Evolutionary conservation across 35 echinoderm and acorn worm genomes (phyloP), one percentile per base, ranked within the genome.

Genomic region (Stichopus chloronotus): DNA sequence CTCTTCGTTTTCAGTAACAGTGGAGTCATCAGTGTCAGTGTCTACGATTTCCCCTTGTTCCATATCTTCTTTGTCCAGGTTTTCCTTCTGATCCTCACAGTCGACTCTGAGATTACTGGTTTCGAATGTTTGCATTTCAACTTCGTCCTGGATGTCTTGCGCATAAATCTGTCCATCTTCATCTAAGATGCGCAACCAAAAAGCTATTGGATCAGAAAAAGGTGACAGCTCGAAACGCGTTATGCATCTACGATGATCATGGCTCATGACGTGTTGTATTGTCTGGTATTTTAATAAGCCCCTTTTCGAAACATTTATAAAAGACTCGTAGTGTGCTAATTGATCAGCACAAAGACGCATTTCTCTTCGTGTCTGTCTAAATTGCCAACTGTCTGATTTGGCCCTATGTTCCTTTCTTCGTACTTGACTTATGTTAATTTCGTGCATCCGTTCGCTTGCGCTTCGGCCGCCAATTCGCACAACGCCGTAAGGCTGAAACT

Each of bases 391-490:
- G 5, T 4, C 5, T 23, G 13, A 55, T 79, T 60, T 8, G 0
- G 5, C 6, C n/a, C 19, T 12, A 24, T 21, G 69, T 72, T 21
- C 13, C 13, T 13, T 16, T 72, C 69, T 72, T 79, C 77, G 9
- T 79, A 94, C 25, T 30, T 79, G 19, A 10, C 81, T 78, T 7
- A 97, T 52, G 17, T 95, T 95, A 30, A 77, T 81, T 21, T 23
- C 0, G 52, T 92, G 59, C 13, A 98, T 54, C 52, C 16, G 17
- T 83, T 96, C 91, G 71, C 91, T 94, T 55, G 85, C 80, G 53
- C 94, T 96, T 14, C 94, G 57, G 12, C 94, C 87, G 9, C 97
- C 94, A 58, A 96, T 87, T 71, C 95, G 69, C 6, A 98, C 92
- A 11, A 98, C 53, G 11, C 83, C 85, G 6, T 87, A 25, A 19